A percentile compares a stretch with the other conserved stretches of the same genome.
phyloP scores from a whole-genome alignment of 2,113 vertebrate species.

The Pterocles gutturalis region DNA sequence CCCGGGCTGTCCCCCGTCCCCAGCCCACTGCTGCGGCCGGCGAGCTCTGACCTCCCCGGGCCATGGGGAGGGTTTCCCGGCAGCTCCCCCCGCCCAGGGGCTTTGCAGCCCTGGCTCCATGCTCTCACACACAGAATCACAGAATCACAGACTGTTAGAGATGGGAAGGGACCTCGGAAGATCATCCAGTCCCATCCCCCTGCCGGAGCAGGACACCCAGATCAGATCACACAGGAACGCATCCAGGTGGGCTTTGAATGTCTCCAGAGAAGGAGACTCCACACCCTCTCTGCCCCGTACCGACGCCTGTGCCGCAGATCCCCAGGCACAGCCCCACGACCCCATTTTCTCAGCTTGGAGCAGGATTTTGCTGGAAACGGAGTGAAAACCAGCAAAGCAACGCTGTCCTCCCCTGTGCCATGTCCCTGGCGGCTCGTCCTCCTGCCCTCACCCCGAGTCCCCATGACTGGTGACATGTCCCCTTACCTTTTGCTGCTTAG shows the following conservation, averaged over 20 bases:
- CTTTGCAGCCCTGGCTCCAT: not conserved
- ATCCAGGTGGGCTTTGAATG: too few relatives aligned
- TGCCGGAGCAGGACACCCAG: too few relatives aligned
- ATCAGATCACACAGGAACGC: too few relatives aligned
- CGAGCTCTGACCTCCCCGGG: not conserved
- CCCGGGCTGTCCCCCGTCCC: too few relatives aligned
- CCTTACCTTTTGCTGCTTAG: not conserved
- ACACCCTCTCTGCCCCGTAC: too few relatives aligned
- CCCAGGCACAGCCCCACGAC: not conserved
- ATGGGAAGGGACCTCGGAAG: too few relatives aligned
- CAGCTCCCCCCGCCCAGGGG: not conserved
- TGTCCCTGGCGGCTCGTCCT: not conserved
- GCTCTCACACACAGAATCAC: too few relatives aligned
- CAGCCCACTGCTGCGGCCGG: not conserved
- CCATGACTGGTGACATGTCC: not conserved
- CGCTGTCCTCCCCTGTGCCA: accelerated
- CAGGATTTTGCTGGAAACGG: not conserved
- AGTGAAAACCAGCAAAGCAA: not conserved
- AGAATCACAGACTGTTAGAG: too few relatives aligned
- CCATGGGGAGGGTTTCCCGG: not conserved
- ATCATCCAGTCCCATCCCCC: too few relatives aligned
- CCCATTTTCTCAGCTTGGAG: not conserved
- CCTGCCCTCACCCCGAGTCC: too few relatives aligned
- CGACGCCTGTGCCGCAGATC: accelerated
- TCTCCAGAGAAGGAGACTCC: too few relatives aligned